Conservation (phyloP, 2,797 vertebrate species). For the Uromys caudimaculatus region DNA sequence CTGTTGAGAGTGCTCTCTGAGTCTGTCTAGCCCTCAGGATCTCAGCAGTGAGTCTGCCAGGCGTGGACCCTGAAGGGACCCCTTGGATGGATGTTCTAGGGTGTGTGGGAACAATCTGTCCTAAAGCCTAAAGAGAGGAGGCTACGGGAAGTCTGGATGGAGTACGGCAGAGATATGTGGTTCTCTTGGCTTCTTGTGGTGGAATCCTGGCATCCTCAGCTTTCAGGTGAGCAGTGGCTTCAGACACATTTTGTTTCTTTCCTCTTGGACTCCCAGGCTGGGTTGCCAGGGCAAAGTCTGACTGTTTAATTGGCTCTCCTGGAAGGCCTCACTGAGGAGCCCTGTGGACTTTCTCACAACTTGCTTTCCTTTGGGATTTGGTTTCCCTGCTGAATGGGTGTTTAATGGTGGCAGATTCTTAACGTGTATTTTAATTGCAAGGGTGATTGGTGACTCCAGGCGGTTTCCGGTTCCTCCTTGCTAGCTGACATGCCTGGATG, state of each 20-base stretch:
- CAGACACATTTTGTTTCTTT: neutral
- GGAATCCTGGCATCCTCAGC: neutral
- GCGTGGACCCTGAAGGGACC: fast-evolving
- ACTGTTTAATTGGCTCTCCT: neutral
- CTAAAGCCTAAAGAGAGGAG: neutral
- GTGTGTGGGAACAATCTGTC: neutral
- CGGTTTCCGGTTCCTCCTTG: neutral
- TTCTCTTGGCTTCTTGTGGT: neutral
- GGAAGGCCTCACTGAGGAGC: fast-evolving
- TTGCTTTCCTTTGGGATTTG: neutral
- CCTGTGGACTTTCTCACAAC: neutral
- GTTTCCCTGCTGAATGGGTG: neutral
- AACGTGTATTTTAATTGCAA: neutral
- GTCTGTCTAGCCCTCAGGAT: neutral
- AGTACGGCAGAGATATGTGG: neutral
- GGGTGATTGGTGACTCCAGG: neutral
- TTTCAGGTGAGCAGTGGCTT: neutral
- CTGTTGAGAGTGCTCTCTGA: neutral
- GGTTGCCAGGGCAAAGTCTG: neutral
- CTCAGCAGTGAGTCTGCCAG: neutral
- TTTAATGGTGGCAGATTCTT: neutral
- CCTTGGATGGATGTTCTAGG: neutral
- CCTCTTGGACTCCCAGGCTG: neutral
- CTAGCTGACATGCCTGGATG: neutral
- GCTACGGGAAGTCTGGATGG: neutral